Evolutionary conservation across 2,888 invertebrate species (phyloP).

Genomic region (Hydraecia micacea): DNA sequence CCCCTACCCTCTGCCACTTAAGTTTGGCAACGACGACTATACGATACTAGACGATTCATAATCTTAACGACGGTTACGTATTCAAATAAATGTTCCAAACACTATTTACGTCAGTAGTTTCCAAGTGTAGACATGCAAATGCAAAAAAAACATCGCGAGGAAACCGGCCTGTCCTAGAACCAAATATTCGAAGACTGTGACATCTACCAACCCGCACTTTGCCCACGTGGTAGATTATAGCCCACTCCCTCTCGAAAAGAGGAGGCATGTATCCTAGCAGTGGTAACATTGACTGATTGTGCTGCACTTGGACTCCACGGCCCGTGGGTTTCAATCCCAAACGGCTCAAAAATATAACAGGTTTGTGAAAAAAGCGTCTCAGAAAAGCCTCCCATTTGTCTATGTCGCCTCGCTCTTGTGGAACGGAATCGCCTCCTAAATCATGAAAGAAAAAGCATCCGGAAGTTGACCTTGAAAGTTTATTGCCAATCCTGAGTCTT

Average conservation of each 20-base stretch:
- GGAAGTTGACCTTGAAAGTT: conserved; percentile 46
- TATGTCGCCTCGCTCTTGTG: not conserved
- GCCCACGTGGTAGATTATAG: too few relatives aligned
- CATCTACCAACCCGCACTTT: too few relatives aligned
- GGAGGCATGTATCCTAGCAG: too few relatives aligned
- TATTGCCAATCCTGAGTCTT: conserved; percentile 37
- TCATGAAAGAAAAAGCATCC: conserved; percentile 30
- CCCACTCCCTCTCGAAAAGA: too few relatives aligned
- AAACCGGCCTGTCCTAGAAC: too few relatives aligned
- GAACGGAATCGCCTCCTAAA: not conserved
- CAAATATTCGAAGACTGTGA: too few relatives aligned
- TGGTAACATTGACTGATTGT: too few relatives aligned
- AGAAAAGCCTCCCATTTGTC: not conserved
- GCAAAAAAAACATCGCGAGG: too few relatives aligned
- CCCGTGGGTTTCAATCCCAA: not conserved
- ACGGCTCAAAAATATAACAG: not conserved
- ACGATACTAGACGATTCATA: too few relatives aligned
- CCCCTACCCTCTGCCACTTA: too few relatives aligned
- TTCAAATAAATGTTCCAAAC: not conserved
- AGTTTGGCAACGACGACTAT: too few relatives aligned
- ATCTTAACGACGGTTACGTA: not conserved
- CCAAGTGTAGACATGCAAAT: not conserved
- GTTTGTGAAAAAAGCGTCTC: not conserved
- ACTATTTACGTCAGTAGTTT: not conserved
- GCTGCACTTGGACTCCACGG: not conserved